Evolutionary conservation across 37 sponge, comb jelly and placozoan genomes (phyloP), one percentile per base, ranked within the genome.

Genomic region (Aplysina aerophoba): DNA sequence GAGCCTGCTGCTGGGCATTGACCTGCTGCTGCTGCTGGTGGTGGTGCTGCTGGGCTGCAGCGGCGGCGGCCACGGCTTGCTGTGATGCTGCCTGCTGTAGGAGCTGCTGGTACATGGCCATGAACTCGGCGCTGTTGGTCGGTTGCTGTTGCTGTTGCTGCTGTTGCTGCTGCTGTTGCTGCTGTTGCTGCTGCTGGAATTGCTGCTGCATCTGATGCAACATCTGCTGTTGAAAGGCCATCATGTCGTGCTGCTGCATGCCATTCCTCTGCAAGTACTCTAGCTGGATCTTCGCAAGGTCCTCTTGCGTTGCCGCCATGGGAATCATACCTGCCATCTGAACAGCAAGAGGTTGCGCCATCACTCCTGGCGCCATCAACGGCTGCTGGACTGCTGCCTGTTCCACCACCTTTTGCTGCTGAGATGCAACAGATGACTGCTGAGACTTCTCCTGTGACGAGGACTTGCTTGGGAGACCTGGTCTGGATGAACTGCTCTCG

Each of bases 141-240:
- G 25, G 44, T 24, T 83, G 84, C 14, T 33, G 55, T 60, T 85
- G 85, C 25, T 61, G 79, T 69, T 81, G 80, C 73, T 90, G 86
- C 36, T 88, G 89, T 62, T 88, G 88, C 5, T 84, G 81, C 30
- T 84, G 85, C 73, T 78, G 59, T n/a, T 57, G 73, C 16, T 80
- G 82, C 62, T 88, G 88, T 57, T 59, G 86, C 59, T 84, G 79
- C 17, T 58, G 81, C 37, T 89, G 85, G 39, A 81, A n/a, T 39
- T 38, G 78, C 56, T 83, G 62, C 13, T 85, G 85, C 63, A 53
- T 59, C 6, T 34, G 50, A 33, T 56, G 35, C 34, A 83, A 73
- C 16, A 44, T 50, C 36, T 57, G 59, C 39, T 74, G 81, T 20
- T 39, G 24, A 39, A 80, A 68, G 0, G 75, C 88, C 44, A 81